These are phyloP conservation scores for Cylas formicarius DNA, from an alignment of 1,140 invertebrate genomes.

Conservation along the genomic window DNA sequence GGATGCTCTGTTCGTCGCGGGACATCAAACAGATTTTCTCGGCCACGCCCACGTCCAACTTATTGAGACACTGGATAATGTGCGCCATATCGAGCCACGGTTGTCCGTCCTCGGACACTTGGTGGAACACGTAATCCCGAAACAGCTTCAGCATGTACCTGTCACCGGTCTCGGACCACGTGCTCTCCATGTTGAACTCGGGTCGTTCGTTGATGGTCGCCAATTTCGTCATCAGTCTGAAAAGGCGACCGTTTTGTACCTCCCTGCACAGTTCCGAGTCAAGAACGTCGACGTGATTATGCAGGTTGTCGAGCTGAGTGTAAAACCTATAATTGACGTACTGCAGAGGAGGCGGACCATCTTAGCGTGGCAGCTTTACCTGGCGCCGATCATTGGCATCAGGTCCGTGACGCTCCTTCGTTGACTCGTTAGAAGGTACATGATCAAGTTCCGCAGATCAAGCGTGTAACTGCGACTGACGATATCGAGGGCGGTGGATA, in stretches of 20 bases:
- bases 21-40: constrained; percentile 95
- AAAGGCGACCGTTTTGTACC: constrained; percentile 88
- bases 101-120: constrained; percentile 81
- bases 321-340: constrained; percentile 58
- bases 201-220: constrained; percentile 88
- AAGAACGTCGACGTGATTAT: constrained; percentile 77
- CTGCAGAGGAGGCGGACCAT: neutral
- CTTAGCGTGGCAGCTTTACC: constrained; percentile 2
- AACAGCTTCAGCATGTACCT: constrained; percentile 94
- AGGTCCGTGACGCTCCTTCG: constrained; percentile 85
- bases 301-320: constrained; percentile 85
- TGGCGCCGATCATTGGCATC: constrained; percentile 98
- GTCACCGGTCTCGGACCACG: constrained; percentile 93
- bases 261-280: constrained; percentile 90
- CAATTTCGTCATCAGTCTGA: constrained; percentile 84
- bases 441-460: constrained; percentile 89
- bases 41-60: constrained; percentile 79
- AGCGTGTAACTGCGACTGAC: constrained; percentile 82
- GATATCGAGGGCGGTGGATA: constrained; percentile 81
- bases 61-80: constrained; percentile 88
- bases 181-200: constrained; percentile 85
- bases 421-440: constrained; percentile 75
- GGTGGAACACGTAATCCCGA: constrained; percentile 95
- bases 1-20: constrained; percentile 88
- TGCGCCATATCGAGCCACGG: constrained; percentile 96